phyloP scores from a whole-genome alignment of 2,888 invertebrate genomes.

The Slavum lentiscoides region DNA sequence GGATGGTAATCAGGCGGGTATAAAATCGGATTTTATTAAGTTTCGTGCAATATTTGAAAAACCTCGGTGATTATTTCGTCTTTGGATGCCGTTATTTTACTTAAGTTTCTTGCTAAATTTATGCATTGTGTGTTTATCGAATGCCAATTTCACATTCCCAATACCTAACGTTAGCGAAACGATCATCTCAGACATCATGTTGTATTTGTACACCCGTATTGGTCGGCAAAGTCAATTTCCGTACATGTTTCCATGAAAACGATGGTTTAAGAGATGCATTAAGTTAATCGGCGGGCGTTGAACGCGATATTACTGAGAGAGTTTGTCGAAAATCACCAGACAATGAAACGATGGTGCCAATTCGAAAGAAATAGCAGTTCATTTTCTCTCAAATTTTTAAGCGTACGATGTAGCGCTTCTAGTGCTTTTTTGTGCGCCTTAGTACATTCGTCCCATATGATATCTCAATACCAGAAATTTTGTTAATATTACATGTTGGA shows the following conservation, averaged over 20 bases:
- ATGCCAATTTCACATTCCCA: constrained; percentile 21
- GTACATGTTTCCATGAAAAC: constrained; percentile 20
- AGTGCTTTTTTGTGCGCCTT: too few species aligned
- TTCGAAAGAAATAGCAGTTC: background rate
- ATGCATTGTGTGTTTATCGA: constrained; percentile 3
- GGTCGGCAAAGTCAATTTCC: constrained; percentile 21
- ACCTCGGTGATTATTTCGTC: too few species aligned
- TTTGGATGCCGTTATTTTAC: too few species aligned
- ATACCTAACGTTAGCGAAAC: constrained; percentile 3
- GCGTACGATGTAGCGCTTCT: background rate
- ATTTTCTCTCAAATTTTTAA: too few species aligned
- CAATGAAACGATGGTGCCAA: background rate
- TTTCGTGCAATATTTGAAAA: too few species aligned
- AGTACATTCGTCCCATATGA: too few species aligned
- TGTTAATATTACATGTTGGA: constrained; percentile 5
- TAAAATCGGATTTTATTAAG: too few species aligned
- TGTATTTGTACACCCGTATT: constrained; percentile 34
- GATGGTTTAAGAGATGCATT: constrained; percentile 38
- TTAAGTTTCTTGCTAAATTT: constrained; percentile 28
- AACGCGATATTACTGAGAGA: background rate
- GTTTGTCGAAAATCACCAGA: background rate
- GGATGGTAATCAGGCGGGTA: too few species aligned
- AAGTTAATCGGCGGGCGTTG: background rate
- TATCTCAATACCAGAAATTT: background rate
- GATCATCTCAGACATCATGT: constrained; percentile 24